A percentile compares a stretch with the other conserved stretches of the same genome.
Conservation (phyloP, 2,888 invertebrate genomes). For the Metalampra italica region DNA sequence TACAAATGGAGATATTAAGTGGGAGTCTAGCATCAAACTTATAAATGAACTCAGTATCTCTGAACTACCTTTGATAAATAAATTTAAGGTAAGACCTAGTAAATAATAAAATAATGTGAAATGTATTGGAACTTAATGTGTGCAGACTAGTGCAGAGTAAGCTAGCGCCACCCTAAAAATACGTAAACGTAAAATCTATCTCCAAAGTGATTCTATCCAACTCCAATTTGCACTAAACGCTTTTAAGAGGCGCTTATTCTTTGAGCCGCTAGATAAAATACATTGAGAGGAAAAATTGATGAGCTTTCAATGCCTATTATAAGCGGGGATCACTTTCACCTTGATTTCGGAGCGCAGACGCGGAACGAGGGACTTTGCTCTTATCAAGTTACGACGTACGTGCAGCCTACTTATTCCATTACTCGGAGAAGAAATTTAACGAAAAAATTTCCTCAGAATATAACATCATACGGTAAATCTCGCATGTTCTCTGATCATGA, state of each 20-base stretch:
- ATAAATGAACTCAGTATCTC: no score
- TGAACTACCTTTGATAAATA: no score
- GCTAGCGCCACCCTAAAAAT: neutral
- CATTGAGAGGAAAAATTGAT: constrained; percentile 36
- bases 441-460: neutral
- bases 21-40: no score
- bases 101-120: no score
- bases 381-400: neutral
- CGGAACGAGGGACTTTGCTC: constrained; percentile 5
- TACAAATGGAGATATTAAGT: no score
- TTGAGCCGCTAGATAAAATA: constrained; percentile 30
- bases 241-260: constrained; percentile 18
- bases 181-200: neutral
- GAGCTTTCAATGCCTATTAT: constrained; percentile 32
- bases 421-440: neutral
- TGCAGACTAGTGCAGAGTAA: no score
- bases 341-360: constrained; percentile 9
- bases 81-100: no score
- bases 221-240: constrained; percentile 45
- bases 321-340: constrained; percentile 12
- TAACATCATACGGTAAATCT: neutral
- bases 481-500: no score
- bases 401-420: neutral
- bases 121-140: no score
- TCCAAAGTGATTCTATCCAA: constrained; percentile 22